These are phyloP conservation scores for Drosophila aldrichi DNA, from an alignment of 2,888 invertebrate genomes.

Conservation along the genomic window DNA sequence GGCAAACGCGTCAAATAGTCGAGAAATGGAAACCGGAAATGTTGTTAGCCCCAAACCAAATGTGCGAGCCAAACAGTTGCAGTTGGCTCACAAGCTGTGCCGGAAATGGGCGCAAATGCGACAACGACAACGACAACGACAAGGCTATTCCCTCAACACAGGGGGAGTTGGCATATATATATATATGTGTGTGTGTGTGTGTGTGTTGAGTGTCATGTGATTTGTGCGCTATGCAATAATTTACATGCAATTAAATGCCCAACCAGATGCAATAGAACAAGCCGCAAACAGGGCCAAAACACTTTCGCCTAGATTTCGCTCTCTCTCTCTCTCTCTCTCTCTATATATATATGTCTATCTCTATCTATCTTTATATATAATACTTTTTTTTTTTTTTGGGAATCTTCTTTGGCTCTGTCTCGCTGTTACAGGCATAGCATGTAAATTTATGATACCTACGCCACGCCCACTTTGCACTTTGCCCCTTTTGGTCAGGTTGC, in stretches of 20 bases:
- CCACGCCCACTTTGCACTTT: constrained; percentile 32
- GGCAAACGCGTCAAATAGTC: constrained; percentile 62
- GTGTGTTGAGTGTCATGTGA: constrained; percentile 32
- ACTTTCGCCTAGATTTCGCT: constrained; percentile 32
- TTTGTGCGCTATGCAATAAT: constrained; percentile 57
- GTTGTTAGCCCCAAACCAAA: constrained; percentile 56
- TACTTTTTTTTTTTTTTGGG: background rate
- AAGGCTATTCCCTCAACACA: constrained; percentile 1
- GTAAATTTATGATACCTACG: constrained; percentile 46
- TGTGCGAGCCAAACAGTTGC: constrained; percentile 16
- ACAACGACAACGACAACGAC: constrained; percentile 59
- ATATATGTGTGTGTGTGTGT: background rate
- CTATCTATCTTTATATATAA: background rate
- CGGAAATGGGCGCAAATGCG: constrained; percentile 75
- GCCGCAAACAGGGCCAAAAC: constrained; percentile 31
- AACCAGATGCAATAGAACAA: constrained; percentile 42
- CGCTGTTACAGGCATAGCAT: constrained; percentile 34
- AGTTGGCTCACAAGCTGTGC: constrained; percentile 20
- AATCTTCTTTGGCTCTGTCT: background rate
- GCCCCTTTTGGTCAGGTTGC: background rate
- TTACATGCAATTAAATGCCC: constrained; percentile 73
- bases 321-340: background rate
- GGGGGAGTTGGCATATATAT: background rate
- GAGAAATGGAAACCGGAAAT: constrained; percentile 78
- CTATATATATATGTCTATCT: no score